Conservation (phyloP, 2,888 invertebrate species). For the Euplagia quadripunctaria region DNA sequence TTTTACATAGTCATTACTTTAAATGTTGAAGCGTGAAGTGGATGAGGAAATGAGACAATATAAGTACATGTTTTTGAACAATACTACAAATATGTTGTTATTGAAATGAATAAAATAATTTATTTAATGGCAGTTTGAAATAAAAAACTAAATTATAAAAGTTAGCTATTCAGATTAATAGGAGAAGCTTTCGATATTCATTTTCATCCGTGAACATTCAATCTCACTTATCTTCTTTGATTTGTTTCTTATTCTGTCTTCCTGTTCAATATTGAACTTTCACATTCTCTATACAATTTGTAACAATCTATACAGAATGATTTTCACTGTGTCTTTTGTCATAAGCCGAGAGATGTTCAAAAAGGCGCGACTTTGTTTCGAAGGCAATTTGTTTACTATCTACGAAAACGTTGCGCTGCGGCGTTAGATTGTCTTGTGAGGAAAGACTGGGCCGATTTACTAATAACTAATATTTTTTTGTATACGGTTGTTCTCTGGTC, state of each 20-base stretch:
- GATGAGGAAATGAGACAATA: neutral
- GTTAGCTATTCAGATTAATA: neutral
- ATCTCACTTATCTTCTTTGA: constrained; percentile 55
- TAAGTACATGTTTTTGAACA: neutral
- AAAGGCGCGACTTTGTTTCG: constrained; percentile 61
- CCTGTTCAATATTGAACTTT: constrained; percentile 39
- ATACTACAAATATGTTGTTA: neutral
- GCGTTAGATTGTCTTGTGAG: constrained; percentile 37
- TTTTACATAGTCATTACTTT: constrained; percentile 25
- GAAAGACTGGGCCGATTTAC: neutral
- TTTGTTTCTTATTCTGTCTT: constrained; percentile 33
- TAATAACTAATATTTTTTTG: neutral
- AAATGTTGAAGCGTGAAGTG: constrained; percentile 17
- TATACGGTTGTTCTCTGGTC: neutral
- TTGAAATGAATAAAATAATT: no score
- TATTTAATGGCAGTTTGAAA: no score
- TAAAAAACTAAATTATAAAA: neutral
- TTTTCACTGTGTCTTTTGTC: constrained; percentile 50
- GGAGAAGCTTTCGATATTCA: neutral
- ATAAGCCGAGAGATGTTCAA: constrained; percentile 53
- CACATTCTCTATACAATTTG: constrained; percentile 46
- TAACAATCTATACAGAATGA: constrained; percentile 44
- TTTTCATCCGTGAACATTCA: constrained; percentile 34
- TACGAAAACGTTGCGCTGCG: constrained; percentile 34
- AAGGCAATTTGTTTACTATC: constrained; percentile 60